Evolutionary conservation across 1,140 invertebrate species (phyloP).

Genomic region (Eriosoma lanigerum): DNA sequence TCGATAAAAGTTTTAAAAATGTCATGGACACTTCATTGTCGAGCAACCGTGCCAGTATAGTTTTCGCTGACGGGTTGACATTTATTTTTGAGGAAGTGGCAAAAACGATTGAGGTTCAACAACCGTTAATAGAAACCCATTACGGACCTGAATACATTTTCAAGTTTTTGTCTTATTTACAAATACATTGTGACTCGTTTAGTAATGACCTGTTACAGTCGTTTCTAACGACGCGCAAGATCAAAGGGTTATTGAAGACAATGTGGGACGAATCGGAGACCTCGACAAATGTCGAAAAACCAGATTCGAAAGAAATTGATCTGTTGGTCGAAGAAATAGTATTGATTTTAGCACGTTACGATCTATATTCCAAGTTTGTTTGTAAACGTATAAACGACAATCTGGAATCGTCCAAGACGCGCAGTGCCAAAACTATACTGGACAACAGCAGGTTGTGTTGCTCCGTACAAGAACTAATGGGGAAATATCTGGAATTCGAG

Average conservation of each 20-base stretch:
- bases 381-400: constrained; percentile 3
- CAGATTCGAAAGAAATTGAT: constrained; percentile 86
- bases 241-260: constrained; percentile 39
- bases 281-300: constrained; percentile 54
- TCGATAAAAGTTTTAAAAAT: constrained; percentile 43
- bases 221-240: constrained; percentile 61
- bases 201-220: constrained; percentile 70
- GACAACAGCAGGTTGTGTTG: constrained; percentile 17
- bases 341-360: constrained; percentile 84
- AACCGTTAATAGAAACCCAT: constrained; percentile 90
- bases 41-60: constrained; percentile 71
- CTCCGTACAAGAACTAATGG: constrained; percentile 84
- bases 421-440: background rate
- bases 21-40: constrained; percentile 52
- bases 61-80: constrained; percentile 81
- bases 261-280: constrained; percentile 11
- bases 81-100: constrained; percentile 88
- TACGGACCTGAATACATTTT: constrained; percentile 82
- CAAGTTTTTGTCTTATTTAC: constrained; percentile 71
- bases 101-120: constrained; percentile 83
- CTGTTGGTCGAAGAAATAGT: constrained; percentile 87
- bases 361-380: constrained; percentile 85
- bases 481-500: constrained; percentile 89
- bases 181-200: constrained; percentile 84
- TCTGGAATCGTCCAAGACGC: constrained; percentile 24